Evolutionary conservation across 2,888 invertebrate species (phyloP), one percentile per base, ranked within the genome.

Genomic region (Leptinotarsa juncta): DNA sequence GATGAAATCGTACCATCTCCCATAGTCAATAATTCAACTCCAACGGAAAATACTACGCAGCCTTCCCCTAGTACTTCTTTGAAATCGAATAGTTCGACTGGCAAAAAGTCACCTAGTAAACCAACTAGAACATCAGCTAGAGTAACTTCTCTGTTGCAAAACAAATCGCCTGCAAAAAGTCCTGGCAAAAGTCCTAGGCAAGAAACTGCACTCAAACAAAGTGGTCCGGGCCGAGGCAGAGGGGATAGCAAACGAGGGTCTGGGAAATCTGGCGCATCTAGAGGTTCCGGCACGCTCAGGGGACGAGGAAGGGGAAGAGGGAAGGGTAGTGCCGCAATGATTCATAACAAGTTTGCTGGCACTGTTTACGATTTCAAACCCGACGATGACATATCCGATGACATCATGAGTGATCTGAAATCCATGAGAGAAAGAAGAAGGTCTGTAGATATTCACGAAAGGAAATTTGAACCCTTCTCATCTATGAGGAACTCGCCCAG

Each of bases 351-450:
- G 85, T 89, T 96, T 53, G 93, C 93, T 10, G 96, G 96, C 12
- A 96, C 96, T 3, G 96, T 96, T 2, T 97, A 96, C 83, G 97
- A 95, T 86, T 91, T 94, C 79, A 93, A 96, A 86, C 95, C 95
- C 79, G 94, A 96, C 78, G 96, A 96, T 82, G 96, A 96, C 85
- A 92, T 95, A 75, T 91, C 92, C 12, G 93, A 91, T 79, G 94
- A 94, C 76, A 93, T 93, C 18, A 90, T 90, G 84, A 93, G 95
- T 71, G 93, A 93, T 83, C 87, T 96, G 15, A 93, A 95, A 82
- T 93, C 95, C 14, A 91, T 96, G 88, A 89, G 96, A 50, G 96
- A 96, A 83, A 90, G 93, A 76, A 90, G 95, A 70, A 93, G 94
- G 82, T 95, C 95, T 0, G 90, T 93, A 15, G 95, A 95, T 83